phyloP scores from a whole-genome alignment of 1,140 invertebrate species.

The Saccostrea echinata region DNA sequence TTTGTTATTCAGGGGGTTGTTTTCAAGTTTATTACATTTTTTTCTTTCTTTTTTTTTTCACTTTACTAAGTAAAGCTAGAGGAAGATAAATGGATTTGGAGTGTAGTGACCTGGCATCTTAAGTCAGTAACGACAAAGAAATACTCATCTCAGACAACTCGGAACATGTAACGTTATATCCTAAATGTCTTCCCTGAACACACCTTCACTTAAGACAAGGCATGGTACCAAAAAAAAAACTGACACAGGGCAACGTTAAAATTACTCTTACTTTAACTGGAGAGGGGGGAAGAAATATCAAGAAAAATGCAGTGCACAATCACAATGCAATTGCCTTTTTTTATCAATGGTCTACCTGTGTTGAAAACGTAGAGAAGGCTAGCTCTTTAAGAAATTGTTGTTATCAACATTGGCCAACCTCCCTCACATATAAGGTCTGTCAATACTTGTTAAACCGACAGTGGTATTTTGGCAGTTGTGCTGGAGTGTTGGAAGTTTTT shows the following conservation, averaged over 20 bases:
- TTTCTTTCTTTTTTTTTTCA: neutral
- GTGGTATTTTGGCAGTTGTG: constrained; percentile 36
- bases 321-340: constrained; percentile 18
- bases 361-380: constrained; percentile 9
- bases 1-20: neutral
- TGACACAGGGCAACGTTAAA: neutral
- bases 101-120: constrained; percentile 12
- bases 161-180: neutral
- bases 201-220: neutral
- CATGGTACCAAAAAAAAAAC: neutral
- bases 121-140: neutral
- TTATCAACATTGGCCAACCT: constrained; percentile 33
- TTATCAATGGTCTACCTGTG: constrained; percentile 22
- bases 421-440: constrained; percentile 18
- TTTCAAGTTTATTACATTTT: neutral
- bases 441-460: constrained; percentile 34
- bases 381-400: constrained; percentile 39
- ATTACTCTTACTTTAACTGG: neutral
- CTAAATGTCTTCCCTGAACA: constrained; percentile 6
- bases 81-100: constrained; percentile 4
- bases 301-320: neutral
- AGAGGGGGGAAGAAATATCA: neutral
- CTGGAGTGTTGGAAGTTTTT: constrained; percentile 18
- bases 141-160: constrained; percentile 24
- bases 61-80: neutral